Percentiles rank a stretch among this genome's conserved stretches.
phyloP scores from a whole-genome alignment of 1,140 invertebrate species.

The Camponotus pennsylvanicus region DNA sequence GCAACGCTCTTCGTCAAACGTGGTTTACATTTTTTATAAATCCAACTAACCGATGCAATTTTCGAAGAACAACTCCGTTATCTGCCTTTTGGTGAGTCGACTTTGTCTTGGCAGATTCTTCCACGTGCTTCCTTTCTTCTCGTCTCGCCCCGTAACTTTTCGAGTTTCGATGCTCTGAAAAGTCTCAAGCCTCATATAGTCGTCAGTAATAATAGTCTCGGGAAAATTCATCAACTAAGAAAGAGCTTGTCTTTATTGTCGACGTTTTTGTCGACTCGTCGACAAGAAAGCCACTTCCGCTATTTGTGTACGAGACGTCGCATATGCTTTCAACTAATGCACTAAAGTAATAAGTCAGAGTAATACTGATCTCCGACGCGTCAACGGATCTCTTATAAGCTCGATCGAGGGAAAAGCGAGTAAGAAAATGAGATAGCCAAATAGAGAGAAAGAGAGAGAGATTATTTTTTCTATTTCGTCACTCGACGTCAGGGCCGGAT shows the following conservation, averaged over 20 bases:
- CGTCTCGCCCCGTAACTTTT: neutral
- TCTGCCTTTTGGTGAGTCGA: slow-evolving; percentile 50
- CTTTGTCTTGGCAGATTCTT: slow-evolving; percentile 1
- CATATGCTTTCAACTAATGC: neutral
- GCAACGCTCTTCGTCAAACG: neutral
- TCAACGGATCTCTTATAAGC: slow-evolving; percentile 57
- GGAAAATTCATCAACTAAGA: slow-evolving; percentile 72
- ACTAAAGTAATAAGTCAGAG: neutral
- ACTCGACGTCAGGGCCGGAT: neutral
- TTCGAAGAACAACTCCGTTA: slow-evolving; percentile 75
- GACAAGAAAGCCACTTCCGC: neutral
- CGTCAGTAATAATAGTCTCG: slow-evolving; percentile 25
- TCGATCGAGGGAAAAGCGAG: neutral
- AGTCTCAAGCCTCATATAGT: slow-evolving; percentile 68
- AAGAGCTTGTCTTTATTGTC: slow-evolving; percentile 2
- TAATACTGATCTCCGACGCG: slow-evolving; percentile 43
- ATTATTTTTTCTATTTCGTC: slow-evolving; percentile 12
- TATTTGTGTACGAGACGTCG: neutral
- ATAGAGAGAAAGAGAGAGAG: neutral
- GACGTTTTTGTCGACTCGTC: neutral
- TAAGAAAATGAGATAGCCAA: neutral
- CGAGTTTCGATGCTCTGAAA: neutral
- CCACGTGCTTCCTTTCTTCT: slow-evolving; percentile 7
- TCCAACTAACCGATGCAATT: slow-evolving; percentile 73
- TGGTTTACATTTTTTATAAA: neutral